Evolutionary conservation across 2,888 invertebrate genomes (phyloP).

Genomic region (Dendrolimus houi): DNA sequence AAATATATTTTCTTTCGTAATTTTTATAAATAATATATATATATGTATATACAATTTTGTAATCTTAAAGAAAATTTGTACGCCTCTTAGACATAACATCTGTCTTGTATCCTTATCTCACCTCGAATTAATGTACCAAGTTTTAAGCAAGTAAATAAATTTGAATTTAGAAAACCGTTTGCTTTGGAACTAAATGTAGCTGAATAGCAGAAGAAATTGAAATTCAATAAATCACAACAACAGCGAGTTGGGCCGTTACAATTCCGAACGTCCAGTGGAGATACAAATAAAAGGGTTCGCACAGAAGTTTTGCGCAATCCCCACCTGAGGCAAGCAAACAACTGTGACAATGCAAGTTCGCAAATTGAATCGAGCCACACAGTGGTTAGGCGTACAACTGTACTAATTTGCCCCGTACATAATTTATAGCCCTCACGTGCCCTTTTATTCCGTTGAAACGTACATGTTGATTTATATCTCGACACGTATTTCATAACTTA

Average conservation of each 20-base stretch:
- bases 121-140: too few relatives aligned
- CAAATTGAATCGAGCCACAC: conserved; percentile 45
- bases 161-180: too few relatives aligned
- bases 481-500: neutral
- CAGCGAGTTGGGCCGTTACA: conserved; percentile 19
- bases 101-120: too few relatives aligned
- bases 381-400: conserved; percentile 44
- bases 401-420: conserved; percentile 44
- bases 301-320: conserved; percentile 32
- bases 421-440: conserved; percentile 44
- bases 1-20: too few relatives aligned
- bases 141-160: too few relatives aligned
- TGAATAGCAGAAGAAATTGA: conserved; percentile 13
- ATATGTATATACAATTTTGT: too few relatives aligned
- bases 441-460: conserved; percentile 37
- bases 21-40: too few relatives aligned
- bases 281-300: conserved; percentile 36
- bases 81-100: too few relatives aligned
- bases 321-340: conserved; percentile 41
- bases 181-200: neutral
- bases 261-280: conserved; percentile 28
- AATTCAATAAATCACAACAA: conserved; percentile 34
- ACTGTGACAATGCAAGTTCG: conserved; percentile 42
- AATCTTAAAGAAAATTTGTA: too few relatives aligned
- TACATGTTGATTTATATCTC: conserved; percentile 27